These are phyloP conservation scores for Zoanthus sansibaricus DNA, from an alignment of 92 coral and sea anemone genomes.

Conservation along the genomic window DNA sequence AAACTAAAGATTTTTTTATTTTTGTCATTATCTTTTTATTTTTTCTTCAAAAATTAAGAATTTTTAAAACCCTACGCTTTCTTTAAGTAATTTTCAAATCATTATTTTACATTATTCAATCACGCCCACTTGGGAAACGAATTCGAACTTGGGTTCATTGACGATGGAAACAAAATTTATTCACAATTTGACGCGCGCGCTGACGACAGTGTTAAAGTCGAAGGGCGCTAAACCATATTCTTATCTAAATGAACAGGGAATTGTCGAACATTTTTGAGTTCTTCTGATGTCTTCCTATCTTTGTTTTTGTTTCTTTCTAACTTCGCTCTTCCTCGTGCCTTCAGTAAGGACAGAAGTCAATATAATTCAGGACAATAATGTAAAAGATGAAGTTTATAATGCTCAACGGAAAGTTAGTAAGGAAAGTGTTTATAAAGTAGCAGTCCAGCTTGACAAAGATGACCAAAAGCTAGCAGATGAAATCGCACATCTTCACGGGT, in stretches of 20 bases:
- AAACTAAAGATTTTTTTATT: background rate
- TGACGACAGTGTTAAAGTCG: background rate
- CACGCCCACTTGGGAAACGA: conserved; percentile 16
- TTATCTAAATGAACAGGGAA: background rate
- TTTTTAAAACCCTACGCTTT: background rate
- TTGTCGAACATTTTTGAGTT: conserved; percentile 1
- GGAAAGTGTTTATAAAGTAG: conserved; percentile 79
- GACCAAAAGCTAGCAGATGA: conserved; percentile 79
- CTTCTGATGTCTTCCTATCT: conserved; percentile 54
- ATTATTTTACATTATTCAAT: background rate
- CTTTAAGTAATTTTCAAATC: background rate
- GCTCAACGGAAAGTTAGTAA: conserved; percentile 46
- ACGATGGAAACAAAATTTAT: conserved; percentile 42
- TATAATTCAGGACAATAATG: conserved; percentile 29
- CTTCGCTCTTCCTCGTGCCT: conserved; percentile 37
- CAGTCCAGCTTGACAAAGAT: conserved; percentile 81
- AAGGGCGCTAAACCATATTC: background rate
- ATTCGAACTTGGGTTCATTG: background rate
- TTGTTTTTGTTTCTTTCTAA: conserved; percentile 47
- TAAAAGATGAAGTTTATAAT: conserved; percentile 20
- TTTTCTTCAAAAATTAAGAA: background rate
- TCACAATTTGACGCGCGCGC: conserved; percentile 50
- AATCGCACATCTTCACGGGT: conserved; percentile 81
- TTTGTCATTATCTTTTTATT: background rate
- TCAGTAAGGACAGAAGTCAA: conserved; percentile 12